These are phyloP conservation scores for Bacillus rossius DNA, from an alignment of 1,140 invertebrate genomes.

Conservation along the genomic window DNA sequence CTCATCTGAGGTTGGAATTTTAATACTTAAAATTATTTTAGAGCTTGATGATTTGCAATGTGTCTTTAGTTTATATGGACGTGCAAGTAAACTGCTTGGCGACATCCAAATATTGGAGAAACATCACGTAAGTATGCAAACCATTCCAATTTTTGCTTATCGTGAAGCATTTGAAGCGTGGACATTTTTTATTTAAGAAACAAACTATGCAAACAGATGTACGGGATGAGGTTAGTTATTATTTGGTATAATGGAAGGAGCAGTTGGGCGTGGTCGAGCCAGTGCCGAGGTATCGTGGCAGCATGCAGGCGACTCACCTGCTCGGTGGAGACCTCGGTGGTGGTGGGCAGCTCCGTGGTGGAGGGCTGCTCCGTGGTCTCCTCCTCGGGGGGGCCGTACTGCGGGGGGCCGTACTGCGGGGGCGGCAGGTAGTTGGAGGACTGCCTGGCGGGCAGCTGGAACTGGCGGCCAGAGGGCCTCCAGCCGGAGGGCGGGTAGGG, in stretches of 20 bases:
- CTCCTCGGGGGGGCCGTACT: background rate
- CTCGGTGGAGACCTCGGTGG: constrained; percentile 7
- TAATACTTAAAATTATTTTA: too few species aligned
- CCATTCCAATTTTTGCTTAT: too few species aligned
- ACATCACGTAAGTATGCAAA: too few species aligned
- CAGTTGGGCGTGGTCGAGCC: too few species aligned
- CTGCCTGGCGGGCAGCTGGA: constrained; percentile 6
- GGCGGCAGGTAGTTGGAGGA: background rate
- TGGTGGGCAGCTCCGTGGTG: constrained; percentile 7
- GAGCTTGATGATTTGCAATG: too few species aligned
- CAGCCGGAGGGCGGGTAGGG: constrained; percentile 11
- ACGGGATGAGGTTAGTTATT: background rate
- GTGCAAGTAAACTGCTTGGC: too few species aligned
- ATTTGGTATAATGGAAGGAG: too few species aligned
- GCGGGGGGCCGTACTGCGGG: background rate
- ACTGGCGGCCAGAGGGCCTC: constrained; percentile 15
- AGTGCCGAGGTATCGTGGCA: too few species aligned
- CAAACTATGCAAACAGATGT: background rate
- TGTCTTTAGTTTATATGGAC: too few species aligned
- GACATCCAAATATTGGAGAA: too few species aligned
- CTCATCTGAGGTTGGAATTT: too few species aligned
- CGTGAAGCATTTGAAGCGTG: background rate
- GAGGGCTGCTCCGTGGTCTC: constrained; percentile 1
- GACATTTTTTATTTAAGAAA: background rate
- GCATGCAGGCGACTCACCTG: background rate